phyloP scores from a whole-genome alignment of 2,888 invertebrate species.

The Sycophila texana region DNA sequence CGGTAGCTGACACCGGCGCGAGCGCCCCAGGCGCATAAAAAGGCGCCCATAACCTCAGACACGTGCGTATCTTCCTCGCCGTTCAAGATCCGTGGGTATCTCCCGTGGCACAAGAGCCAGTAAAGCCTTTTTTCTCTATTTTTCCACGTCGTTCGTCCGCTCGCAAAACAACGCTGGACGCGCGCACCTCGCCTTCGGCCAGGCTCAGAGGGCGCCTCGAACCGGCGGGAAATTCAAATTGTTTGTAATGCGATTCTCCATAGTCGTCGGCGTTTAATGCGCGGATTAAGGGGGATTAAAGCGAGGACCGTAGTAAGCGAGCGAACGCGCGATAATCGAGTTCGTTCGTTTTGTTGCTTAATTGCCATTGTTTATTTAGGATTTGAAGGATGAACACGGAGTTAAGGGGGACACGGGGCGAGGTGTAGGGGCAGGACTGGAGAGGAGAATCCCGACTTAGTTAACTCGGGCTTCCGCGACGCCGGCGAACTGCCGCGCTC shows the following conservation, averaged over 20 bases:
- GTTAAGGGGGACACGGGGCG: background rate
- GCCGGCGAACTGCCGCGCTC: background rate
- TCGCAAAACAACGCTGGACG: conserved; percentile 6
- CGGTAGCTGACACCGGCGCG: conserved; percentile 33
- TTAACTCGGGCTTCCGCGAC: conserved; percentile 40
- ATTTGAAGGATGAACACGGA: conserved; percentile 42
- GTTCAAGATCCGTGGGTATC: background rate
- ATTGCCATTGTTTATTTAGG: conserved; percentile 54
- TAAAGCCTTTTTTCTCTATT: conserved; percentile 6
- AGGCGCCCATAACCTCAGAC: conserved; percentile 12
- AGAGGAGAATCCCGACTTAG: conserved; percentile 30
- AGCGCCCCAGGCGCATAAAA: conserved; percentile 42
- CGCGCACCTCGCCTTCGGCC: background rate
- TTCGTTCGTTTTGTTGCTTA: conserved; percentile 51
- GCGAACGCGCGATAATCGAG: conserved; percentile 44
- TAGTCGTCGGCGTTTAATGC: conserved; percentile 31
- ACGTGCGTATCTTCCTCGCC: background rate
- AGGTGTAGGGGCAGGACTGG: background rate
- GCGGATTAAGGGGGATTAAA: conserved; percentile 46
- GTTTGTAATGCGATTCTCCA: conserved; percentile 47
- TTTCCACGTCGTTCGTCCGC: conserved; percentile 17
- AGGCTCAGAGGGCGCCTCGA: background rate
- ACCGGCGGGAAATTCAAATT: conserved; percentile 52
- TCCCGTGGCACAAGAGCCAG: background rate
- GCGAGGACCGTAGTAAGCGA: background rate